Conservation (phyloP, 2,113 vertebrate species). For the Panthera tigris region DNA sequence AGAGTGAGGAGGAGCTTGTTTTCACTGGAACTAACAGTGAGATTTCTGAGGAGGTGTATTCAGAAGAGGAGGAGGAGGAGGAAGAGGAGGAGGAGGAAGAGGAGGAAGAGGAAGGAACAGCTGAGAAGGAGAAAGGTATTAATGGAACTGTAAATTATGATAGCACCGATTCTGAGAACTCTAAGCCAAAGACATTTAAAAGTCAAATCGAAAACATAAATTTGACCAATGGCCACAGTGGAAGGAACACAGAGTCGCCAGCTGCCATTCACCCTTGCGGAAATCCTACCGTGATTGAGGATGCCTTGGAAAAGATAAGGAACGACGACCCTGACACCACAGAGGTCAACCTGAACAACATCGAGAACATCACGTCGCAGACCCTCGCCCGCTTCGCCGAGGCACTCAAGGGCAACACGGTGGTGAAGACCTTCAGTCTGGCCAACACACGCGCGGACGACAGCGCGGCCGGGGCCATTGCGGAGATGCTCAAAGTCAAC, state of each 20-base stretch:
- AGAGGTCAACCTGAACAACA: conserved; percentile 97
- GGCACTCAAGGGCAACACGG: conserved; percentile 91
- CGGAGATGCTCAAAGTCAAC: conserved; percentile 93
- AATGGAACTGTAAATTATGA: conserved; percentile 57
- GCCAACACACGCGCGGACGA: conserved; percentile 96
- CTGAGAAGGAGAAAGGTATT: conserved; percentile 56
- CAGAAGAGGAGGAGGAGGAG: conserved; percentile 83
- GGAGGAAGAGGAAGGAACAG: conserved; percentile 76
- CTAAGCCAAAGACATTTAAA: conserved; percentile 78
- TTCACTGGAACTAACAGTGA: conserved; percentile 90
- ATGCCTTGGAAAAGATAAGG: conserved; percentile 90
- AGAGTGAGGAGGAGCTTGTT: conserved; percentile 86
- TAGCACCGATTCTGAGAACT: conserved; percentile 53
- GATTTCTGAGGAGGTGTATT: conserved; percentile 83
- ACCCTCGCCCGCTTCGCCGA: conserved; percentile 93
- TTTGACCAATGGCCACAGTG: conserved; percentile 82
- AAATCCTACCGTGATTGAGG: conserved; percentile 95
- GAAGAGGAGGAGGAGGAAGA: conserved; percentile 69
- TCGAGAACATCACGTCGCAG: conserved; percentile 93
- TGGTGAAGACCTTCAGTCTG: conserved; percentile 91
- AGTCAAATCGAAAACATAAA: conserved; percentile 68
- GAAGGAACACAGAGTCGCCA: conserved; percentile 81
- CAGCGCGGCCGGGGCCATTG: conserved; percentile 90
- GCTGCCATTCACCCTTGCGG: conserved; percentile 85
- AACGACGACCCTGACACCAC: conserved; percentile 89